Percentiles rank a stretch among this genome's conserved stretches.
These are phyloP conservation scores for Chelonus formosanus DNA, from an alignment of 2,888 invertebrate genomes.

Conservation along the genomic window DNA sequence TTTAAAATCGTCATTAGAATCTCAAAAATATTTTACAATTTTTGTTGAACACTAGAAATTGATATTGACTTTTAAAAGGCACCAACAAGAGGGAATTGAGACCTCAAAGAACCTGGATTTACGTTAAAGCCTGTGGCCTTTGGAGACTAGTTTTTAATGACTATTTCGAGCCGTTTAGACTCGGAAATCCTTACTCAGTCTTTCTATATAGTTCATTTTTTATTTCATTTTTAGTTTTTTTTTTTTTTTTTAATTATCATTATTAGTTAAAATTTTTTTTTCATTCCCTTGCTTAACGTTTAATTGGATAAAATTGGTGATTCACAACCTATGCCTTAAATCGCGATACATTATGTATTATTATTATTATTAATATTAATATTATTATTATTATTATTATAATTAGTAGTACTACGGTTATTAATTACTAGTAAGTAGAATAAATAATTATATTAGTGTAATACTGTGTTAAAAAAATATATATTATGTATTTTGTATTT, in stretches of 20 bases:
- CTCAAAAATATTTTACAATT: too few relatives aligned
- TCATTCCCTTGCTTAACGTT: slow-evolving; percentile 6
- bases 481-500: slow-evolving; percentile 20
- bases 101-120: slow-evolving; percentile 53
- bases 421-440: too few relatives aligned
- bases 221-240: slow-evolving; percentile 47
- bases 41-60: slow-evolving; percentile 13
- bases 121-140: slow-evolving; percentile 50
- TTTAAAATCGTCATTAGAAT: too few relatives aligned
- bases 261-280: slow-evolving; percentile 13
- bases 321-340: slow-evolving; percentile 53
- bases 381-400: too few relatives aligned
- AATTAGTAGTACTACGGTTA: too few relatives aligned
- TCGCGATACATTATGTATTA: slow-evolving; percentile 6
- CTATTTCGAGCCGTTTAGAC: slow-evolving; percentile 57
- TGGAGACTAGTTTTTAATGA: slow-evolving; percentile 62
- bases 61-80: slow-evolving; percentile 30
- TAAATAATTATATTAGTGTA: slow-evolving; percentile 35
- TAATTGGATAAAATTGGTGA: slow-evolving; percentile 41
- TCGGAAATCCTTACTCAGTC: slow-evolving; percentile 56
- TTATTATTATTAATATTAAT: too few relatives aligned
- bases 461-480: slow-evolving; percentile 37
- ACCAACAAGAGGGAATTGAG: slow-evolving; percentile 20
- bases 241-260: slow-evolving; percentile 28
- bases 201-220: slow-evolving; percentile 45